Conservation (phyloP, 37 sponge, comb jelly and placozoan genomes). For the Theonella swinhoei region DNA sequence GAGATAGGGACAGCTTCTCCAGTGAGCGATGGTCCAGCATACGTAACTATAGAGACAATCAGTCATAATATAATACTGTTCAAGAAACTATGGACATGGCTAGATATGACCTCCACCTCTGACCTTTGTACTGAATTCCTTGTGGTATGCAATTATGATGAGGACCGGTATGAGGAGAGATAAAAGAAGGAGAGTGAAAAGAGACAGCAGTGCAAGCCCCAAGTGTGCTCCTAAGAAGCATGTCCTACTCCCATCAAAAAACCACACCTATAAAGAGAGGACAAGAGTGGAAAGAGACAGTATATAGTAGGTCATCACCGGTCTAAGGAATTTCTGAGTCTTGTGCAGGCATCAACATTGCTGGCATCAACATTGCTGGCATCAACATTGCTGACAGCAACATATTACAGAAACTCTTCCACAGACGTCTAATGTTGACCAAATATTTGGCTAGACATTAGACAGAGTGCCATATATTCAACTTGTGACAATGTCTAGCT, state of each 20-base stretch:
- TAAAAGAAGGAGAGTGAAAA: neutral
- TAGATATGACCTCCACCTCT: neutral
- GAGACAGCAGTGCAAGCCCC: conserved; percentile 7
- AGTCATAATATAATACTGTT: neutral
- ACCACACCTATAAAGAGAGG: conserved; percentile 26
- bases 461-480: too few relatives aligned
- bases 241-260: conserved; percentile 22
- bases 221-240: conserved; percentile 27
- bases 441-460: too few relatives aligned
- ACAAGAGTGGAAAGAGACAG: neutral
- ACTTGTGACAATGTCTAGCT: too few relatives aligned
- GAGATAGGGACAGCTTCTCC: neutral
- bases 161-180: conserved; percentile 10
- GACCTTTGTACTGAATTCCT: conserved; percentile 12
- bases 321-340: too few relatives aligned
- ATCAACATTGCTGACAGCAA: too few relatives aligned
- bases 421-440: too few relatives aligned
- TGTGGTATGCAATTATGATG: neutral
- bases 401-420: too few relatives aligned
- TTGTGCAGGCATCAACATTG: too few relatives aligned
- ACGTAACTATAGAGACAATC: neutral
- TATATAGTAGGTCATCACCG: neutral
- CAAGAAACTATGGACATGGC: neutral
- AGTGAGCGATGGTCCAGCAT: neutral
- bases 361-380: too few relatives aligned